phyloP scores from a whole-genome alignment of 1,140 invertebrate genomes.

The Orchesella cincta region DNA sequence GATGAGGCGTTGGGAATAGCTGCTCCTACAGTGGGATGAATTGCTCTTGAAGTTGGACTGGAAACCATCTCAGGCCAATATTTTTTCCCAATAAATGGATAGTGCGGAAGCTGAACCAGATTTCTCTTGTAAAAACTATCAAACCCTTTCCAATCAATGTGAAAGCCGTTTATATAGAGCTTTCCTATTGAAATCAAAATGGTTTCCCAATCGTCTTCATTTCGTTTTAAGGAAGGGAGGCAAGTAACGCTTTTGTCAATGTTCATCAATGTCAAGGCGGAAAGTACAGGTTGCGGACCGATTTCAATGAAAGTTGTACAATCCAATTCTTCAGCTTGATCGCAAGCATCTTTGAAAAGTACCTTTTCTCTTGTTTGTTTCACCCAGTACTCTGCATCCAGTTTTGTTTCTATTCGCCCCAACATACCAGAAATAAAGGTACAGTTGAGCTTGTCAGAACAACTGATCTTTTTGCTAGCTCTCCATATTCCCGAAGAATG shows the following conservation, averaged over 20 bases:
- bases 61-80: slow-evolving; percentile 1
- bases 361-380: slow-evolving; percentile 18
- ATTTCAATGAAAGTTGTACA: slow-evolving; percentile 14
- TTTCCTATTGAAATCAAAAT: slow-evolving; percentile 6
- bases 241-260: neutral
- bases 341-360: neutral
- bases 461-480: neutral
- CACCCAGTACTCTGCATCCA: slow-evolving; percentile 8
- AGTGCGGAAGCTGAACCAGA: neutral
- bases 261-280: slow-evolving; percentile 23
- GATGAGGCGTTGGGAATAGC: neutral
- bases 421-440: slow-evolving; percentile 6
- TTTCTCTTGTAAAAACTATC: neutral
- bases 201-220: neutral
- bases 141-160: neutral
- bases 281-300: slow-evolving; percentile 8
- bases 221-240: neutral
- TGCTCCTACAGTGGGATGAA: neutral
- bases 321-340: neutral
- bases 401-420: neutral
- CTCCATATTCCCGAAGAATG: neutral
- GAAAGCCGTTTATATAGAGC: neutral
- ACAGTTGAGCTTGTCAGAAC: neutral
- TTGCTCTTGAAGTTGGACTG: too few species aligned
- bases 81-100: slow-evolving; percentile 21